Percentiles rank a stretch among this genome's conserved stretches.
These are phyloP conservation scores for Aldabrachelys gigantea DNA, from an alignment of 2,113 vertebrate genomes.

Conservation along the genomic window DNA sequence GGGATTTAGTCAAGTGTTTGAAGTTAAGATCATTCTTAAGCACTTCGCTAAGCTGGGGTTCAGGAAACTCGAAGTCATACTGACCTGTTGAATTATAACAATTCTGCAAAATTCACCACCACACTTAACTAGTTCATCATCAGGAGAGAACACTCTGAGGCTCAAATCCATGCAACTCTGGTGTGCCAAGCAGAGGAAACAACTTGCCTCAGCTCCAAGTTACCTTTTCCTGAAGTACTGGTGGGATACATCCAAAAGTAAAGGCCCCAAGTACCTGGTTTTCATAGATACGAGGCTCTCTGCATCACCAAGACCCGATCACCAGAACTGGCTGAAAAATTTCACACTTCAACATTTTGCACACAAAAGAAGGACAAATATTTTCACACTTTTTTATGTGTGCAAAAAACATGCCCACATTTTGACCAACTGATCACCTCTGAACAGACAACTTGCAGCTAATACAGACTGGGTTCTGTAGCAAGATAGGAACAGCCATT, in stretches of 20 bases:
- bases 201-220: neutral
- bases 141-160: neutral
- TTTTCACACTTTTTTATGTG: neutral
- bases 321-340: neutral
- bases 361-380: neutral
- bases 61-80: neutral
- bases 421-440: neutral
- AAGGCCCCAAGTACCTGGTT: neutral
- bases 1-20: neutral
- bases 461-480: neutral
- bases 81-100: neutral
- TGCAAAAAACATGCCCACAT: neutral
- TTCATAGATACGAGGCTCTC: neutral
- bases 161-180: neutral
- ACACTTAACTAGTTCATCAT: neutral
- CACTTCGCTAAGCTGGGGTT: neutral
- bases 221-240: neutral
- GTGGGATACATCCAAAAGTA: neutral
- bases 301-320: neutral
- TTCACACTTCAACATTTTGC: neutral
- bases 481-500: rapidly evolving
- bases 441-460: neutral
- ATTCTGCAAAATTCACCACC: neutral
- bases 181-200: neutral
- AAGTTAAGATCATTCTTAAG: neutral